These are phyloP conservation scores for Ennomos erosarius DNA, from an alignment of 2,888 invertebrate genomes.

Conservation along the genomic window DNA sequence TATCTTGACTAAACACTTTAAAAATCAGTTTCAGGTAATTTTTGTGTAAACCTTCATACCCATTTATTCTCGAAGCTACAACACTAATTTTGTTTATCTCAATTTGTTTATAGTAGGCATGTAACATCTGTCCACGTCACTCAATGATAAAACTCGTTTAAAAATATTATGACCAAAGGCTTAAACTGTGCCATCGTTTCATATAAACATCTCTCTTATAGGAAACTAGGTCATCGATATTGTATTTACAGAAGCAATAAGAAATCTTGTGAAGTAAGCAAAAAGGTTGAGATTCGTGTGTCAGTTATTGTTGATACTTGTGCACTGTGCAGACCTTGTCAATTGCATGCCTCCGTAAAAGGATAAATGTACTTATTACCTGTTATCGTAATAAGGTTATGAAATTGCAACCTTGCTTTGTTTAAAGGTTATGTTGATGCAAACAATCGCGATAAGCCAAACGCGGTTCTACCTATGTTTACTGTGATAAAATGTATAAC, in stretches of 20 bases:
- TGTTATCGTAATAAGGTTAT: conserved; percentile 7
- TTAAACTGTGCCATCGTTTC: conserved; percentile 25
- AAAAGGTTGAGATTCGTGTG: conserved; percentile 16
- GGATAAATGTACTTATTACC: conserved; percentile 15
- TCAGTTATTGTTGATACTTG: background rate
- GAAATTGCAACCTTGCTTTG: conserved; percentile 15
- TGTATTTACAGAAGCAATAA: conserved; percentile 20
- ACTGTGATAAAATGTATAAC: too few species aligned
- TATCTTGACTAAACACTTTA: too few species aligned
- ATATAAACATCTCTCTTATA: conserved; percentile 8
- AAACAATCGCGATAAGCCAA: too few species aligned
- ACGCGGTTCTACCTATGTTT: too few species aligned
- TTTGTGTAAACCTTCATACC: too few species aligned
- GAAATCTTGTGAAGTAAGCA: conserved; percentile 3
- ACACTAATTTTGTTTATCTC: conserved; percentile 1
- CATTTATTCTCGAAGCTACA: too few species aligned
- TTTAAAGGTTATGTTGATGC: background rate
- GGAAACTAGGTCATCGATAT: conserved; percentile 39
- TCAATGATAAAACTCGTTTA: conserved; percentile 6
- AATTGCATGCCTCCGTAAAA: conserved; percentile 23
- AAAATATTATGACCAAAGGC: conserved; percentile 13
- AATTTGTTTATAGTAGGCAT: conserved; percentile 1
- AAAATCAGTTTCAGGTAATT: too few species aligned
- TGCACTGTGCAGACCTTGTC: conserved; percentile 10
- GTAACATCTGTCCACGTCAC: background rate